These are phyloP conservation scores for Chrysochloris asiatica DNA, from an alignment of 2,113 vertebrate genomes.

Conservation along the genomic window DNA sequence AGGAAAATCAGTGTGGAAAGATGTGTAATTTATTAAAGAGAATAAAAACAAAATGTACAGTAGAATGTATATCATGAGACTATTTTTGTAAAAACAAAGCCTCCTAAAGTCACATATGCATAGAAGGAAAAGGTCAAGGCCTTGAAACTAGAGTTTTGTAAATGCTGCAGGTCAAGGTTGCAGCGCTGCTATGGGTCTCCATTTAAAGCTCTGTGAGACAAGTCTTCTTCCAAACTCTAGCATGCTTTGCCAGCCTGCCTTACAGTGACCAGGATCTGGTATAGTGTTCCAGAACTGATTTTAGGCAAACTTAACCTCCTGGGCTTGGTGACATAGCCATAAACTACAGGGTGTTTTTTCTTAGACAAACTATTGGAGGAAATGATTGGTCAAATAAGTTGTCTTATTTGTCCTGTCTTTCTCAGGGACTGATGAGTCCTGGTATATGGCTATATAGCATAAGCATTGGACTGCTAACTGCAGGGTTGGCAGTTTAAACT, in stretches of 20 bases:
- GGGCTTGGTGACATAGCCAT: constrained; percentile 32
- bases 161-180: neutral
- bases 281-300: constrained; percentile 56
- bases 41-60: no score
- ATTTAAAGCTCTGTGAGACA: neutral
- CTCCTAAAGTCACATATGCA: no score
- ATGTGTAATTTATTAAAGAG: no score
- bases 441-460: no score
- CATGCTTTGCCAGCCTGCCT: constrained; percentile 32
- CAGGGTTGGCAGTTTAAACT: no score
- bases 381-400: constrained; percentile 58
- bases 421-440: neutral
- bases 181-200: neutral
- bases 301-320: constrained; percentile 48
- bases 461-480: no score
- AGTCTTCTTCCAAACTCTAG: neutral
- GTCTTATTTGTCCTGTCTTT: constrained; percentile 61
- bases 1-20: no score
- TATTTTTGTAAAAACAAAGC: no score
- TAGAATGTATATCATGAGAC: no score
- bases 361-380: constrained; percentile 58
- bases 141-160: constrained; percentile 13
- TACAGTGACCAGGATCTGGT: constrained; percentile 42
- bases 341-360: constrained; percentile 54
- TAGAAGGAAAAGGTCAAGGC: no score